Conservation (phyloP, 2,113 vertebrate genomes). For the Ptilonorhynchus violaceus region DNA sequence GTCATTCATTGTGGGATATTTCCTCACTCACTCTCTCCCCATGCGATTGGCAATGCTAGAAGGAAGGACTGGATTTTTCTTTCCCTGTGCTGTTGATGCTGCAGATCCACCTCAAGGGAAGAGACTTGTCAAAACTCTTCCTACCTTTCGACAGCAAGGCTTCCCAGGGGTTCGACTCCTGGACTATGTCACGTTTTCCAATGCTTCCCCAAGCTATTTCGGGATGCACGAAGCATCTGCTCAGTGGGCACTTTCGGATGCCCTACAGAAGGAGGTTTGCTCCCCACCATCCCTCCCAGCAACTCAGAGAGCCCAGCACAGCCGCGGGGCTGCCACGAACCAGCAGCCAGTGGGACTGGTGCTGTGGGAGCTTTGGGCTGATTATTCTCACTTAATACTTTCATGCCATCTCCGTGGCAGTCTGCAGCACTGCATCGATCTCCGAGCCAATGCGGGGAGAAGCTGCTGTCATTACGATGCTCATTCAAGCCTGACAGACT, state of each 20-base stretch:
- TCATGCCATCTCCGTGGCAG: not conserved
- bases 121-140: not conserved
- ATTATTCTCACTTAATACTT: constrained; percentile 7
- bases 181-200: not conserved
- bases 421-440: not conserved
- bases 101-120: not conserved
- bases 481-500: constrained; percentile 38
- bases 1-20: not conserved
- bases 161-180: not conserved
- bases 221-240: not conserved
- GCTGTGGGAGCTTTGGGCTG: not conserved
- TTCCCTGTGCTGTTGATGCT: not conserved
- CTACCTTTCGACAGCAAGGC: not conserved
- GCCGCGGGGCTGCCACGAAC: accelerated
- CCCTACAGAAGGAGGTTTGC: not conserved
- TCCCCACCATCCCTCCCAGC: not conserved
- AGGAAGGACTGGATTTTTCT: not conserved
- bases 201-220: not conserved
- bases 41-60: not conserved
- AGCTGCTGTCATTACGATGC: constrained; percentile 23
- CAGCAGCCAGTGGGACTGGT: accelerated
- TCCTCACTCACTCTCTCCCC: not conserved
- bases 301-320: accelerated
- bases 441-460: not conserved
- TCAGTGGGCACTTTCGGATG: not conserved